Base-by-base conservation (phyloP, 37 sponge, comb jelly and placozoan genomes). In the Geodia barretti region DNA sequence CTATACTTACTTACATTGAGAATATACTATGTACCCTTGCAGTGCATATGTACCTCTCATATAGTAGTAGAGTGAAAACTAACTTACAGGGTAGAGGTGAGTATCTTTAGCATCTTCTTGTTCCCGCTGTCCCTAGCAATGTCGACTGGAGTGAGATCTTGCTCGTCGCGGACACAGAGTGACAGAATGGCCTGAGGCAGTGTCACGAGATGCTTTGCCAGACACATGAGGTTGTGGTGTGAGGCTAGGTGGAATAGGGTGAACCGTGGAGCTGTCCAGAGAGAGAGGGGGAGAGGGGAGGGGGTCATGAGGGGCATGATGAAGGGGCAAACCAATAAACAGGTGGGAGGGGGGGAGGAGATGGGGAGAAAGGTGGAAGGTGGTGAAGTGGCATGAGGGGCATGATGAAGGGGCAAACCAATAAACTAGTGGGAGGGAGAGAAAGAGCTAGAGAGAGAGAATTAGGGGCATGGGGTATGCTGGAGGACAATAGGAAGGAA, bases 221-320 rank as follows among this genome's bases (percentile, higher is more conserved):
- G 80, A 0, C 26, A 28, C 33, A 34, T 79, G 60, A 89, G 85
- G 62, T 68, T 30, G 39, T 79, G 79, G 7, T 74, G 60, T 2
- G 85, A 79, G 26, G 90, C 84, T 73, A 89, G 84, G 70, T 89
- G 90, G 20, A 89, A 85, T 25, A 89, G 74, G 29, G 90, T 89
- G 62, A 75, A 64, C 26, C 34, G 54, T 2, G 73, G 75, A 0
- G 73, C 54, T 47, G 54, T 47, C 7, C 11, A 14, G 54, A 47
- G 54, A 17, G 54, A 47, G n/a, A n/a, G n/a, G n/a, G n/a, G n/a
- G n/a, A n/a, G n/a, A n/a, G n/a, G n/a, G n/a, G n/a, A n/a, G n/a
- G n/a, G n/a, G n/a, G n/a, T n/a, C n/a, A n/a, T n/a, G n/a, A n/a
- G n/a, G n/a, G n/a, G n/a, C n/a, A n/a, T n/a, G n/a, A n/a, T n/a